Base-by-base conservation (phyloP, 2,797 vertebrate species). In the Lepilemur ruficaudatus region DNA sequence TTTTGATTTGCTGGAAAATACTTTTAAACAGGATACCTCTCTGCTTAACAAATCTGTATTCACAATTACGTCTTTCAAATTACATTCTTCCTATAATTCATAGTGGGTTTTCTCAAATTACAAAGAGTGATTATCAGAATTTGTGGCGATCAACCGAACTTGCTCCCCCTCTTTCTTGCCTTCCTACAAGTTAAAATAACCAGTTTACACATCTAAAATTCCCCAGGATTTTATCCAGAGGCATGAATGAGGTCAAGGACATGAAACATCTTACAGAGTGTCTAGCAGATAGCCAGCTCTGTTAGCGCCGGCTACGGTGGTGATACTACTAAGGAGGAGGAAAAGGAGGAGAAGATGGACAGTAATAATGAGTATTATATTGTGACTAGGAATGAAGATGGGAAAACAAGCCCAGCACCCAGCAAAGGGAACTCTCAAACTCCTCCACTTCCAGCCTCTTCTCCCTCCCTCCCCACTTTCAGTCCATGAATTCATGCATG, bases 1-100 rank as follows among this genome's bases (percentile, higher is more conserved):
- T 76, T 80, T 8, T n/a, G 43, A 93, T 43, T 85, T 52, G 78
- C 48, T 89, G 25, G 65, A 84, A 96, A 87, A 83, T 75, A 50
- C 20, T 75, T 89, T 46, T 25, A 78, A 92, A 93, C 3, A 89
- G 10, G 15, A 43, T 46, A 63, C 18, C 86, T 57, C 30, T 69
- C 20, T 11, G 18, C 80, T 48, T 41, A 69, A 61, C 12, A 73
- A 69, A 82, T 61, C 7, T 92, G 32, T 35, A 81, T 59, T 89
- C 61, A 67, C n/a, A 59, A 70, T 8, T 30, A 2, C 28, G 32
- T 76, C 48, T 83, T 65, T 92, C 35, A 76, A 72, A 46, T 79
- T n/a, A 69, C 1, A 48, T 61, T 75, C 25, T 79, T 82, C 43
- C 50, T 59, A 55, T 1, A 35, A 63, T 55, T 95, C 28, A 25